A percentile compares a stretch with the other conserved stretches of the same genome.
These are phyloP conservation scores for Chloebia gouldiae DNA, from an alignment of 2,113 vertebrate genomes.

Conservation along the genomic window DNA sequence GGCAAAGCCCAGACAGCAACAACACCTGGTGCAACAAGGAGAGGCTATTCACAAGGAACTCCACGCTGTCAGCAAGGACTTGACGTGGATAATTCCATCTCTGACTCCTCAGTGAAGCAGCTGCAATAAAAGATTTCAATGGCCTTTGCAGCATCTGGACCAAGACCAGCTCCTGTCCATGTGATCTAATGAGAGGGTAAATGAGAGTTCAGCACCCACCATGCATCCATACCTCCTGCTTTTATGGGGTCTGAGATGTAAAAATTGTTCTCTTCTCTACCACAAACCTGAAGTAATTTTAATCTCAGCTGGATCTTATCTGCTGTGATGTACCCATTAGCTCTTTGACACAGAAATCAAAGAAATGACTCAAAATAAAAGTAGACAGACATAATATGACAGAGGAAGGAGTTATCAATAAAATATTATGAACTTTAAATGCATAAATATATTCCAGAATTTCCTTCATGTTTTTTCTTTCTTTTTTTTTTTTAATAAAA, in stretches of 20 bases:
- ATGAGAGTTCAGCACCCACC: conserved; percentile 4
- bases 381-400: neutral
- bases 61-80: accelerated
- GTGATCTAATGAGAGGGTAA: neutral
- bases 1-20: neutral
- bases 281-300: conserved; percentile 55
- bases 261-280: conserved; percentile 41
- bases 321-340: neutral
- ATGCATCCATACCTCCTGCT: neutral
- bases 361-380: neutral
- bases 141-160: neutral
- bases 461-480: no score
- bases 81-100: neutral
- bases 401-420: neutral
- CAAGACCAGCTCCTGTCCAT: neutral
- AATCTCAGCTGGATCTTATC: conserved; percentile 51
- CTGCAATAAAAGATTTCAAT: neutral
- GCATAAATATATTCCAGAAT: neutral
- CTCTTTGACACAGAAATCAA: conserved; percentile 55
- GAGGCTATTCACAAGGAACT: neutral
- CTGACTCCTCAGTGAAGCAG: neutral
- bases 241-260: neutral
- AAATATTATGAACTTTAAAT: neutral
- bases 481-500: neutral
- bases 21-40: neutral